phyloP scores from a whole-genome alignment of 2,113 vertebrate species.

The Leptosomus discolor region DNA sequence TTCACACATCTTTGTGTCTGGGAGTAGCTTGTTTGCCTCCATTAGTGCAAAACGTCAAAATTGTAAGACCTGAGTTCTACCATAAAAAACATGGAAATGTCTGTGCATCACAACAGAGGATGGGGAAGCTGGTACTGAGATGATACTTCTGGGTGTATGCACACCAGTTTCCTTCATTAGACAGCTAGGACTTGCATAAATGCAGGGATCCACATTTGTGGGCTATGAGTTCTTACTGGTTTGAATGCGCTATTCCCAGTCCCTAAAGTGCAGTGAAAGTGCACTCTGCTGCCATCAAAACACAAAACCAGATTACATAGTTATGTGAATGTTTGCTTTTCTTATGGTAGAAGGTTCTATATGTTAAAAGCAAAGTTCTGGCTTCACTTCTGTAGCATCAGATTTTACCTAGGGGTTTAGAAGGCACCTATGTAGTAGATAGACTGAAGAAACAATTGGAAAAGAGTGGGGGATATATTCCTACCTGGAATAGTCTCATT shows the following conservation, averaged over 20 bases:
- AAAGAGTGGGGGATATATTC: neutral
- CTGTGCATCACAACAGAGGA: neutral
- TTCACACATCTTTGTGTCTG: neutral
- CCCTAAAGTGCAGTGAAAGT: neutral
- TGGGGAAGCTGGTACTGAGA: neutral
- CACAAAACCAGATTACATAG: neutral
- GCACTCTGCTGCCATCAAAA: neutral
- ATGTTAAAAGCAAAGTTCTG: neutral
- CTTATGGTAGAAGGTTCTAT: neutral
- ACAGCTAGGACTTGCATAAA: neutral
- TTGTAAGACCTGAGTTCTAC: neutral
- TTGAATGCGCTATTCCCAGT: neutral
- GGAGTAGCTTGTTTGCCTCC: neutral
- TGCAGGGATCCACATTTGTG: rapidly evolving
- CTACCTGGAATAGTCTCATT: neutral
- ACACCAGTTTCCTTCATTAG: neutral
- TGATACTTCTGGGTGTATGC: neutral
- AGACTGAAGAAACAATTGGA: neutral
- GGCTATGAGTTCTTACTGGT: neutral
- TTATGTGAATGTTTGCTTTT: neutral
- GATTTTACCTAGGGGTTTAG: neutral
- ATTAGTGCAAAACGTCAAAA: neutral
- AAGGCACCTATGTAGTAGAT: neutral
- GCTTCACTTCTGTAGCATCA: neutral
- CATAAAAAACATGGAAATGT: neutral